These are phyloP conservation scores for Ophonus ardosiacus DNA, from an alignment of 2,888 invertebrate genomes.

Conservation along the genomic window DNA sequence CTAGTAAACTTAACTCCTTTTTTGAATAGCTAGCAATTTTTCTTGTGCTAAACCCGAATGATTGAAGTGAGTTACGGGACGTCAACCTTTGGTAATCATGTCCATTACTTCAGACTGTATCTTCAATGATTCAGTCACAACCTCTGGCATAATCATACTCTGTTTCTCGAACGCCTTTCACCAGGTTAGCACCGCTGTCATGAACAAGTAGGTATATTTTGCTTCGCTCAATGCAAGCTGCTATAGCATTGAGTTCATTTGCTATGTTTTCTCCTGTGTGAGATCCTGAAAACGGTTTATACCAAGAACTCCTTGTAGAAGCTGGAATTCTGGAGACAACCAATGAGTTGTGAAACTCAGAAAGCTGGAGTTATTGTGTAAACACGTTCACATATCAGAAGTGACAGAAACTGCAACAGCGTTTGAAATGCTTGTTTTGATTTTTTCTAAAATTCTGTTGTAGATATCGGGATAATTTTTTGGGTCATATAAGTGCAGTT, in stretches of 20 bases:
- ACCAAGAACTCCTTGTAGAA: slow-evolving; percentile 44
- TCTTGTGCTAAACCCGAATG: slow-evolving; percentile 65
- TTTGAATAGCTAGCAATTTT: slow-evolving; percentile 65
- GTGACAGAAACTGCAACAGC: slow-evolving; percentile 67
- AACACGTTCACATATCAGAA: slow-evolving; percentile 68
- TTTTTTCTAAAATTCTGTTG: slow-evolving; percentile 66
- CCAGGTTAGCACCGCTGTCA: slow-evolving; percentile 64
- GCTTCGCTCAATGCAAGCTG: slow-evolving; percentile 65
- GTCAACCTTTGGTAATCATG: slow-evolving; percentile 64
- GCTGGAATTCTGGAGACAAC: slow-evolving; percentile 30
- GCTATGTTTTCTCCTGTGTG: slow-evolving; percentile 68
- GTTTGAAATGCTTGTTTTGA: slow-evolving; percentile 66
- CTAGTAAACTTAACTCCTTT: slow-evolving; percentile 65
- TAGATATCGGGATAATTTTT: slow-evolving; percentile 63
- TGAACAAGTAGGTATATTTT: slow-evolving; percentile 68
- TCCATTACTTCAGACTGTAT: slow-evolving; percentile 67
- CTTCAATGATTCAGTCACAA: slow-evolving; percentile 68
- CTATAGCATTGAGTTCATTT: slow-evolving; percentile 67
- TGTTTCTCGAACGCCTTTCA: slow-evolving; percentile 63
- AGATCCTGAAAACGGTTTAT: slow-evolving; percentile 65
- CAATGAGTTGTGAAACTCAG: slow-evolving; percentile 52
- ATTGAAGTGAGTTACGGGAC: slow-evolving; percentile 70
- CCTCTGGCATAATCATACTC: slow-evolving; percentile 64
- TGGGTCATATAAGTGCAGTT: slow-evolving; percentile 64
- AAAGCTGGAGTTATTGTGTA: slow-evolving; percentile 64